Base-by-base conservation (phyloP, 2,113 vertebrate species). In the Haplochromis vanheusdeni region DNA sequence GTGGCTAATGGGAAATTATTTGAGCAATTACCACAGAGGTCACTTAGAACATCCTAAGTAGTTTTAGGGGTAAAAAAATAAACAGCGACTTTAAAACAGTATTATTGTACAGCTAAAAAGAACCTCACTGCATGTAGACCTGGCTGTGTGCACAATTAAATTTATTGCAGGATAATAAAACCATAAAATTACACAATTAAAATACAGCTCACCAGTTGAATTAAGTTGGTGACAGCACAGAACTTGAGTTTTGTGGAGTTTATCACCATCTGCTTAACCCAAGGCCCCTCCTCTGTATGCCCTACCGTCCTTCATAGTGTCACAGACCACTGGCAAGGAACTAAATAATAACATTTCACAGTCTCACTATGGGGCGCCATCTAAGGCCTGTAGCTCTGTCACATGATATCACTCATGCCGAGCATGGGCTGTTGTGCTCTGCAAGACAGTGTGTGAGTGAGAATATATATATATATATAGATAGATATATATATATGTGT, bases 281-380 rank as follows among this genome's bases (percentile, higher is more conserved):
- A 37, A 79, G 47, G 86, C 92, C 88, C 90, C 86, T 86, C 88
- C 85, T 83, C 80, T 26, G 52, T 83, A 21, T 89, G 88, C 89
- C 93, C 94, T 42, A 31, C 88, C 52, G 94, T 94, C 95, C 95
- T 95, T 95, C 95, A 94, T 81, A 77, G 73, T 82, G 86, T 94
- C 91, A 94, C 91, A 91, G 91, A 92, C 94, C 91, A 92, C 92
- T 92, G 93, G 91, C 91, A 90, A 94, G 91, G 94, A 95, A 92
- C 94, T 94, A 95, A 96, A 95, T 94, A 96, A 96, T 95, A 93
- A 93, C 92, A 93, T 96, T 96, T 96, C 95, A 95, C 95, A 95
- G 94, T 96, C 93, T 93, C 94, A 87, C 93, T 84, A 80, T 60
- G 88, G 88, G 92, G 91, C 83, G 58, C 93, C 81, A 65, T 92